Percentiles rank a stretch among this genome's conserved stretches.
Conservation (phyloP, 2,113 vertebrate genomes). For the Nanorana parkeri region DNA sequence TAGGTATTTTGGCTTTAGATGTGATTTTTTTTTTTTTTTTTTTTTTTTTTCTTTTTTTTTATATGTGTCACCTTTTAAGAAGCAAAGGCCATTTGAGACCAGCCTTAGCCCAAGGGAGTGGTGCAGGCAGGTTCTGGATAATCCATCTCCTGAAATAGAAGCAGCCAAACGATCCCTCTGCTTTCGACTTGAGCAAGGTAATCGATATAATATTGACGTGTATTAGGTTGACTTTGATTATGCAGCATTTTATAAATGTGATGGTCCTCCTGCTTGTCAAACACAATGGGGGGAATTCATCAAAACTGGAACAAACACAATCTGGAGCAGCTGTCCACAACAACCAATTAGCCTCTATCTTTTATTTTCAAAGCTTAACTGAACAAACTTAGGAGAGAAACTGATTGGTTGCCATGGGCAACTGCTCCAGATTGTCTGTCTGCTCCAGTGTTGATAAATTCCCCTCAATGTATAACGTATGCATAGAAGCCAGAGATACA, state of each 20-base stretch:
- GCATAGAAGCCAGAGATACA: neutral
- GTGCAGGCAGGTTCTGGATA: constrained; percentile 93
- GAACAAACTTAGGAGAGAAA: too few relatives aligned
- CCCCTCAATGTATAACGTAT: neutral
- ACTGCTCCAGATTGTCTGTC: too few relatives aligned
- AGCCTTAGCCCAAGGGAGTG: constrained; percentile 86
- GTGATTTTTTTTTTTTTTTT: constrained; percentile 59
- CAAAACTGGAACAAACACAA: too few relatives aligned
- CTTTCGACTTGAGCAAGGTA: constrained; percentile 97
- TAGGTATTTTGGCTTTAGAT: neutral
- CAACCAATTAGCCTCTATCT: too few relatives aligned
- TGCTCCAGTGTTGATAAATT: too few relatives aligned
- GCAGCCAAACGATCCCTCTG: constrained; percentile 91
- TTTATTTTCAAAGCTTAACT: too few relatives aligned
- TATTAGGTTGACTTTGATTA: neutral
- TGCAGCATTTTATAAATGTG: neutral
- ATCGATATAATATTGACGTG: constrained; percentile 21
- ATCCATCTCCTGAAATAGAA: constrained; percentile 90
- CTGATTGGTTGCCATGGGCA: too few relatives aligned
- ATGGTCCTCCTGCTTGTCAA: neutral
- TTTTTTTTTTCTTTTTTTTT: constrained; percentile 80
- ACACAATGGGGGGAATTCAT: too few relatives aligned
- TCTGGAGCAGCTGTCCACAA: too few relatives aligned
- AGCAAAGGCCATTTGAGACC: constrained; percentile 69
- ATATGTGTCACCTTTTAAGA: constrained; percentile 84